A percentile compares a stretch with the other conserved stretches of the same genome.
phyloP scores from a whole-genome alignment of 2,888 invertebrate species.

The Punctoribates punctum region DNA sequence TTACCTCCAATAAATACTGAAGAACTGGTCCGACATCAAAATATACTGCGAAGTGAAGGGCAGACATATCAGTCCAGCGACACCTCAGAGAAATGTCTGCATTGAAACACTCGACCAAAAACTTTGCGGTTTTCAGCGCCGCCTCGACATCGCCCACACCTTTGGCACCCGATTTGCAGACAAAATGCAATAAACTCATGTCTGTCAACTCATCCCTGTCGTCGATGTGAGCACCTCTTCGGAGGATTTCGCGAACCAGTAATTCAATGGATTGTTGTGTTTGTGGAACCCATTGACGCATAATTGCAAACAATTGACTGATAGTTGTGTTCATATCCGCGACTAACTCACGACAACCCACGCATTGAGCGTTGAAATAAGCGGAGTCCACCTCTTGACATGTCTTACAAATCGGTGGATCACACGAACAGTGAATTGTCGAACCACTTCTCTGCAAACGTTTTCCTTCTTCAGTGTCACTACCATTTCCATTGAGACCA shows the following conservation, averaged over 20 bases:
- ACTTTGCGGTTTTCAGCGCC: constrained; percentile 50
- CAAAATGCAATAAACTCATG: constrained; percentile 58
- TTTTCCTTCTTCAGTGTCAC: not conserved
- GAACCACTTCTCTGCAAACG: constrained; percentile 46
- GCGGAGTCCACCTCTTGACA: constrained; percentile 55
- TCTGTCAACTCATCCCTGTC: constrained; percentile 58
- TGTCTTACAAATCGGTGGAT: constrained; percentile 55
- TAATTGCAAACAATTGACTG: constrained; percentile 57
- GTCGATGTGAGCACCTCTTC: constrained; percentile 56
- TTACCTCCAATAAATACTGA: constrained; percentile 46
- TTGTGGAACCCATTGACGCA: constrained; percentile 58
- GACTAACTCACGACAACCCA: constrained; percentile 54
- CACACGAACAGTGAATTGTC: constrained; percentile 55
- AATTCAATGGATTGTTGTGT: constrained; percentile 56
- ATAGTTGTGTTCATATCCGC: constrained; percentile 52
- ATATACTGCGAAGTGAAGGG: constrained; percentile 58
- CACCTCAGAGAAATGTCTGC: constrained; percentile 56
- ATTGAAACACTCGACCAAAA: constrained; percentile 51
- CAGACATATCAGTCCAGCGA: constrained; percentile 58
- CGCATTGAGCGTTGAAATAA: constrained; percentile 56
- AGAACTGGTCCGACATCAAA: constrained; percentile 55
- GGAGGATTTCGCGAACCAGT: constrained; percentile 55
- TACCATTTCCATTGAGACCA: not conserved
- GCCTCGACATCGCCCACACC: constrained; percentile 53
- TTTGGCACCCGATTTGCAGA: constrained; percentile 57